Evolutionary conservation across 2,888 invertebrate species (phyloP), one percentile per base, ranked within the genome.

Genomic region (Hylaea fasciaria): DNA sequence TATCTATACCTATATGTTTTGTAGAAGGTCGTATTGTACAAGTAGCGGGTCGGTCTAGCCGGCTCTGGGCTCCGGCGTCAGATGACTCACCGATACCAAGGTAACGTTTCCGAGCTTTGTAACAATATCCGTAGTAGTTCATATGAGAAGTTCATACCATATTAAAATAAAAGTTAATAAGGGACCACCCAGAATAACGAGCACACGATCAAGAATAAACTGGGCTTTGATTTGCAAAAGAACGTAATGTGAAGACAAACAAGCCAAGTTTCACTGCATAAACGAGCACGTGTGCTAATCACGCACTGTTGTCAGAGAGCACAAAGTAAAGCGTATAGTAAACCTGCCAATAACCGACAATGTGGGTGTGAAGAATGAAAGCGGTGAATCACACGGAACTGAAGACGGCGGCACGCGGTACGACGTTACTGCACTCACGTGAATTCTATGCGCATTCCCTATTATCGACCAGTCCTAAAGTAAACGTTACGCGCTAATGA

Each of bases 341-440:
- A 71, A 73, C 72, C 70, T 70, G 73, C 71, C 72, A 78, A 75
- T 77, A 80, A 71, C 73, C 65, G 66, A 66, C 74, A 76, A 80
- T 72, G 71, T 81, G 78, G 76, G 81, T 81, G 82, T 78, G 76
- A 85, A 85, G 79, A 83, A 83, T 79, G 85, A 89, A 89, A 87
- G 84, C 86, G 76, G 74, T 87, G 85, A 89, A 78, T 88, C 87
- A 87, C 73, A 81, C 80, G 79, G 77, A 81, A 80, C 81, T 70
- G 60, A 8, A 10, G 65, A 71, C 68, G 62, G 67, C 67, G 68
- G 68, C 64, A 76, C 72, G 72, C 64, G 62, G 40, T 46, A 56
- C 61, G 28, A 50, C 46, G 37, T 55, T 55, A 46, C 50, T 46
- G 55, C 45, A 55, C 14, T 43, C 57, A 22, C 52, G 37, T 66